Percentiles rank a stretch among this genome's conserved stretches.
These are phyloP conservation scores for Odocoileus virginianus DNA, from an alignment of 2,113 vertebrate genomes.

Conservation along the genomic window DNA sequence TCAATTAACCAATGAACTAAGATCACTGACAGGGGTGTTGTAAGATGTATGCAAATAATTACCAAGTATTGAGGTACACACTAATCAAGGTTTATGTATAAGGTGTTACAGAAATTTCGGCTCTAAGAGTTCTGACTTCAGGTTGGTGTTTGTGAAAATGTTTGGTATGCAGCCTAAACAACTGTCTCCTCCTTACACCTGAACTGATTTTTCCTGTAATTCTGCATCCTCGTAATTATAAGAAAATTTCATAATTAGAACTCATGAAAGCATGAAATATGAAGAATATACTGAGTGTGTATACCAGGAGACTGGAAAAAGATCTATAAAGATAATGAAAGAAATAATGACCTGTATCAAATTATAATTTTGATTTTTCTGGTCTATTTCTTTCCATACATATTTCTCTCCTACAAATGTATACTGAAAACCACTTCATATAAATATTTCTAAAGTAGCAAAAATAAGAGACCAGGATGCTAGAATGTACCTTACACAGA, in stretches of 20 bases:
- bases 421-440: neutral
- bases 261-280: slow-evolving; percentile 61
- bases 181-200: slow-evolving; percentile 19
- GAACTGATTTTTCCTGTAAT: slow-evolving; percentile 58
- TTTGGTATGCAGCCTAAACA: slow-evolving; percentile 35
- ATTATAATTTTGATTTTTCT: slow-evolving; percentile 52
- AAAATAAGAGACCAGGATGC: neutral
- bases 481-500: neutral
- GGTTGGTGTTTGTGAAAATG: neutral
- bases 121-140: neutral
- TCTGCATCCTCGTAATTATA: slow-evolving; percentile 63
- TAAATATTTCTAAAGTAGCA: slow-evolving; percentile 4
- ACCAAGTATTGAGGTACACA: neutral
- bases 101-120: neutral
- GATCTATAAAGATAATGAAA: slow-evolving; percentile 57
- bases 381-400: slow-evolving; percentile 25
- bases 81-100: neutral
- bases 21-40: neutral
- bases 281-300: neutral
- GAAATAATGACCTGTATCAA: slow-evolving; percentile 53
- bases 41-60: slow-evolving; percentile 17
- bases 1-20: neutral
- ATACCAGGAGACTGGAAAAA: neutral
- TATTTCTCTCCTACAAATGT: neutral
- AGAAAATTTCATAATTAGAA: slow-evolving; percentile 65